These are phyloP conservation scores for Cephus rjabovi DNA, from an alignment of 2,888 invertebrate genomes.

Conservation along the genomic window DNA sequence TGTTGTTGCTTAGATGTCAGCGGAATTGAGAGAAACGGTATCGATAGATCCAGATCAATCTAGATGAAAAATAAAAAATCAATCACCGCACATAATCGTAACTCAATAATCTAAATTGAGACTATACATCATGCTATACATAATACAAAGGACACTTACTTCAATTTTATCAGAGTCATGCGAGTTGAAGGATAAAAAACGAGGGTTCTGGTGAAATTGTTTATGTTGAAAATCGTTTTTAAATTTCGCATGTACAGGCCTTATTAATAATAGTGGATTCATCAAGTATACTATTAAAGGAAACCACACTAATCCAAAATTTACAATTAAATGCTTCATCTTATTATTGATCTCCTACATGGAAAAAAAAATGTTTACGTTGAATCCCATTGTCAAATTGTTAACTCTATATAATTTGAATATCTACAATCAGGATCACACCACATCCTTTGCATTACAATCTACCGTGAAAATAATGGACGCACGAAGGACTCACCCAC, in stretches of 20 bases:
- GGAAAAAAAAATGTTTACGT: background rate
- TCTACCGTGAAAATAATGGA: background rate
- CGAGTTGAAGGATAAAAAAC: slow-evolving; percentile 72
- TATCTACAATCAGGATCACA: background rate
- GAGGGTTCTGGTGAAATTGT: slow-evolving; percentile 50
- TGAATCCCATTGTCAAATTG: background rate
- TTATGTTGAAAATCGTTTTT: background rate
- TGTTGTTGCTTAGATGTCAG: slow-evolving; percentile 68
- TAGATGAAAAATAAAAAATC: slow-evolving; percentile 54
- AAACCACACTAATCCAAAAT: background rate
- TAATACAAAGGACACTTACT: slow-evolving; percentile 65
- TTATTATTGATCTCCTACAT: background rate
- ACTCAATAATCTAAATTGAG: background rate
- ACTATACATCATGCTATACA: slow-evolving; percentile 1
- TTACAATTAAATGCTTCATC: background rate
- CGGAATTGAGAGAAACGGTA: slow-evolving; percentile 78
- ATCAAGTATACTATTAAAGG: background rate
- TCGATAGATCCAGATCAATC: slow-evolving; percentile 75
- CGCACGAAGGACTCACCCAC: slow-evolving; percentile 1
- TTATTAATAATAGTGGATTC: background rate
- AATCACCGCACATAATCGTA: slow-evolving; percentile 17
- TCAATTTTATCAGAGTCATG: slow-evolving; percentile 68
- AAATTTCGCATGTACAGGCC: background rate
- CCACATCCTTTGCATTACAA: background rate
- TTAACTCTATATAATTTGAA: background rate